Base-by-base conservation (phyloP, 2,113 vertebrate species). In the Muntiacus reevesi region DNA sequence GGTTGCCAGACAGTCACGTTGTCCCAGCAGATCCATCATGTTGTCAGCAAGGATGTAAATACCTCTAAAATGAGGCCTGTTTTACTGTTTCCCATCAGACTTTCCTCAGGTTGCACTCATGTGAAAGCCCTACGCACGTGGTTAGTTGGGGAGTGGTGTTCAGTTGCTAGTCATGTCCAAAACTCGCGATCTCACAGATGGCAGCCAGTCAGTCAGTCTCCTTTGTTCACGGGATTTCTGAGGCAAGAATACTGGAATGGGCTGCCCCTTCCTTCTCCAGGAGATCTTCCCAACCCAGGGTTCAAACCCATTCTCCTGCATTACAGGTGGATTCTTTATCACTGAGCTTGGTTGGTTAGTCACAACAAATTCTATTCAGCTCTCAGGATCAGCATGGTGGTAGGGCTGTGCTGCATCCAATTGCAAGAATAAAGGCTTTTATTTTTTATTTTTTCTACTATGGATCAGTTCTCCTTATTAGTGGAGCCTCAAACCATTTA, bases 111-210 rank as follows among this genome's bases (percentile, higher is more conserved):
- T n/a, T 94, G n/a, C 84, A 40, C 16, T 79, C 50, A 1, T 7
- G 23, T 60, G 33, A 88, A 15, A 85, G 60, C 36, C 64, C 19
- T 54, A 1, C 10, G 43, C 1, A 64, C 6, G 10, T 45, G 54
- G 40, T 93, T 64, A 83, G 40, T 27, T 43, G 71, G 71, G 71
- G 27, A 27, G 71, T 15, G 40, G 71, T 1, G 71, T 43, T 40
- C 71, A 43, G 40, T 15, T 25, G 67, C 12, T 74, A 74, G 36
- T 12, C 40, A 15, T 0, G 40, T 43, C 40, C 6, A 43, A 27
- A 23, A 40, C 23, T 15, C 1, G 3, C 1, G 1, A 43, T 76
- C 40, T 40, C 11, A 3, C 12, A 76, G 71, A 76, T 3, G 1
- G 23, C 7, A 76, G 40, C 40, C 71, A 0, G 0, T 23, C 25